Evolutionary conservation across 2,113 vertebrate genomes (phyloP).

Genomic region (Anarhynchus alexandrinus): DNA sequence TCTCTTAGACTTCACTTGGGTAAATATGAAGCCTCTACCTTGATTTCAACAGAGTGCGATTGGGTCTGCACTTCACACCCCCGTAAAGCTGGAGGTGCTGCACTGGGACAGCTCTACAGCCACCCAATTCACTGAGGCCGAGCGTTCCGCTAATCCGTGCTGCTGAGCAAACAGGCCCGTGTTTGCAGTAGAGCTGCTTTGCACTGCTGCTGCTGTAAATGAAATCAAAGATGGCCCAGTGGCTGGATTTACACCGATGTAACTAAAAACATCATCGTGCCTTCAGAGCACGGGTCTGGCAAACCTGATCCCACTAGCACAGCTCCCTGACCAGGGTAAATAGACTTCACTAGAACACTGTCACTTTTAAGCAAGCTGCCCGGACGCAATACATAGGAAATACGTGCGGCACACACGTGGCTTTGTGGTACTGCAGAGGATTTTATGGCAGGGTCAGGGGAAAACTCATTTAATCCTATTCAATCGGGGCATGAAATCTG

Average conservation of each 20-base stretch:
- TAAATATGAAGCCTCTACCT: neutral
- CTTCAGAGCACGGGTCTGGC: neutral
- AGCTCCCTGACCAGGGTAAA: neutral
- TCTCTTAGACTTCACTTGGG: neutral
- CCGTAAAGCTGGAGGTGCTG: neutral
- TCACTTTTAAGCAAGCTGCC: neutral
- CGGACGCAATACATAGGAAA: neutral
- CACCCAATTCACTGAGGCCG: neutral
- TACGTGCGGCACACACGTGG: fast-evolving
- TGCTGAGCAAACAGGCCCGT: neutral
- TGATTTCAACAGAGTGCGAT: neutral
- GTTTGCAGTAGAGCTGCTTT: neutral
- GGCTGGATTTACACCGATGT: neutral
- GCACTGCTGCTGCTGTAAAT: neutral
- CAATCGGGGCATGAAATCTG: neutral
- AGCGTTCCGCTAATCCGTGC: neutral
- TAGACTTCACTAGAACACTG: fast-evolving
- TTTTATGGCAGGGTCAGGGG: neutral
- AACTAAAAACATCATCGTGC: neutral
- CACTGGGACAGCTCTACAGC: neutral
- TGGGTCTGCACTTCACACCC: neutral
- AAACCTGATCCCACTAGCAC: neutral
- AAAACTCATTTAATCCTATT: neutral
- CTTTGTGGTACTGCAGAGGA: neutral
- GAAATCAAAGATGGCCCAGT: neutral